phyloP scores from a whole-genome alignment of 2,888 invertebrate species.

The Drosophila acutilabella region DNA sequence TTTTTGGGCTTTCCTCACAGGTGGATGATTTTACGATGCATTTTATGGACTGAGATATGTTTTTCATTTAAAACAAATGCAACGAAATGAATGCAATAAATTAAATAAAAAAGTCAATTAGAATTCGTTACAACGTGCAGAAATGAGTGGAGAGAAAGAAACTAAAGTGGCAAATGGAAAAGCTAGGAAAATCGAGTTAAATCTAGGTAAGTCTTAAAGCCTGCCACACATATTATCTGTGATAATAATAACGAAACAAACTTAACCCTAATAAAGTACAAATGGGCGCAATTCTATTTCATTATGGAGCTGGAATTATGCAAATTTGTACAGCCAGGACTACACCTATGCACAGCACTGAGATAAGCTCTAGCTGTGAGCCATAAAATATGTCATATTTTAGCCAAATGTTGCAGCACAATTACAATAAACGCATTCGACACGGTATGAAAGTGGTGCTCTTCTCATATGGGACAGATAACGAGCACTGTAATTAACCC shows the following conservation, averaged over 20 bases:
- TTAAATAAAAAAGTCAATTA: slow-evolving; percentile 62
- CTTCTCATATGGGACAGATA: slow-evolving; percentile 63
- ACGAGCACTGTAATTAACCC: slow-evolving; percentile 63
- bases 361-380: slow-evolving; percentile 68
- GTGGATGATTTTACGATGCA: slow-evolving; percentile 75
- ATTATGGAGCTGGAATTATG: slow-evolving; percentile 49
- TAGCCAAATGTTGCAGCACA: slow-evolving; percentile 62
- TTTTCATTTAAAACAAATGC: slow-evolving; percentile 55
- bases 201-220: slow-evolving; percentile 9
- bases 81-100: slow-evolving; percentile 60
- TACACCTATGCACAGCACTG: slow-evolving; percentile 37
- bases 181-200: slow-evolving; percentile 6
- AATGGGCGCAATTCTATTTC: slow-evolving; percentile 79
- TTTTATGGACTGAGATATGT: slow-evolving; percentile 69
- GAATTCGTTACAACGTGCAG: slow-evolving; percentile 51
- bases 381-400: slow-evolving; percentile 83
- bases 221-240: slow-evolving; percentile 59
- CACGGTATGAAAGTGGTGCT: slow-evolving; percentile 40
- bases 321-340: slow-evolving; percentile 28
- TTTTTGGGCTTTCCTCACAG: slow-evolving; percentile 38
- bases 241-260: slow-evolving; percentile 59
- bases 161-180: background rate
- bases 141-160: slow-evolving; percentile 15
- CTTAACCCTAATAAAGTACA: slow-evolving; percentile 76
- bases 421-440: slow-evolving; percentile 79